These are phyloP conservation scores for Ailurus styani DNA, from an alignment of 2,113 vertebrate genomes.

Conservation along the genomic window DNA sequence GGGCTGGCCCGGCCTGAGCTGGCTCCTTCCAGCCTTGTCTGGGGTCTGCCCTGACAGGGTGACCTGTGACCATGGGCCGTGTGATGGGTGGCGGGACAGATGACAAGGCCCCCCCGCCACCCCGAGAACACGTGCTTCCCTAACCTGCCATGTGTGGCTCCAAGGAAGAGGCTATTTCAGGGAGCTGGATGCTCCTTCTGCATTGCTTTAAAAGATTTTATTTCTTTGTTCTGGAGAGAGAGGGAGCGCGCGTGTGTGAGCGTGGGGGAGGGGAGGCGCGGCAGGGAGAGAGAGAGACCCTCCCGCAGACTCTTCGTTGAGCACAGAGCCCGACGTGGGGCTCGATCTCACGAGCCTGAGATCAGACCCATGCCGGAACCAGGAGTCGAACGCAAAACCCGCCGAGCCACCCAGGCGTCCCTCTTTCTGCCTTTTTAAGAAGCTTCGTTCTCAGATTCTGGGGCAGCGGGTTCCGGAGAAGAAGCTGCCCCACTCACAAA, in stretches of 20 bases:
- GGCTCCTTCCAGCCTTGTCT: not conserved
- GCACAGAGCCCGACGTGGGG: not conserved
- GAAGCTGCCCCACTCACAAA: not conserved
- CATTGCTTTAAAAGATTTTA: not conserved
- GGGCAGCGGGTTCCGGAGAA: fast-evolving
- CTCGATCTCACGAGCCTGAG: not conserved
- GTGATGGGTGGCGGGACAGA: not conserved
- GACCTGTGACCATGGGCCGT: not conserved
- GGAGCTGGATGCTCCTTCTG: not conserved
- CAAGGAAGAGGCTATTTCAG: not conserved
- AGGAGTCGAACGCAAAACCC: not conserved
- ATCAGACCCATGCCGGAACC: not conserved
- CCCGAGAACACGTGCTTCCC: not conserved
- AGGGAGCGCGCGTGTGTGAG: not conserved
- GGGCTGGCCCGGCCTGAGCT: not conserved
- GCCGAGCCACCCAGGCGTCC: not conserved
- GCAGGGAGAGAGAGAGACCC: not conserved
- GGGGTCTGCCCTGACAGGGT: too few relatives aligned
- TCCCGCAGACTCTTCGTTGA: not conserved
- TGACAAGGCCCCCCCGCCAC: fast-evolving
- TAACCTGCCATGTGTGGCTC: not conserved
- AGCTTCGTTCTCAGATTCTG: not conserved
- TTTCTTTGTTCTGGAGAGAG: not conserved
- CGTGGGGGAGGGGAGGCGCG: fast-evolving
- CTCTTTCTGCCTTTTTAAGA: not conserved